These are phyloP conservation scores for Trypoxylon attenuatum DNA, from an alignment of 2,888 invertebrate genomes.

Conservation along the genomic window DNA sequence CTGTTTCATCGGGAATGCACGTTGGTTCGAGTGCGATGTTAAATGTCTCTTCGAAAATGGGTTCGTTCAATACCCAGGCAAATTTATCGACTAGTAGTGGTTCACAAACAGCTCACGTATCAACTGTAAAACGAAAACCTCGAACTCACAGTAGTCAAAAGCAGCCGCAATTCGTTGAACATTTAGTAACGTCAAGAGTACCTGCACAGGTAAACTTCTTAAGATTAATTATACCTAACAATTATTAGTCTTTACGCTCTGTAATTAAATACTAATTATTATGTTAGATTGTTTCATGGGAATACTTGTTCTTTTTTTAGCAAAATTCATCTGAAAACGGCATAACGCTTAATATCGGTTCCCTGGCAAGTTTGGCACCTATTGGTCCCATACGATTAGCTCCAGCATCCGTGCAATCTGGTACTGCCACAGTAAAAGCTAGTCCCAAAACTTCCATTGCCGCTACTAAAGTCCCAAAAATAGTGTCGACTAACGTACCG, in stretches of 20 bases:
- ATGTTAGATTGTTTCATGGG: not conserved
- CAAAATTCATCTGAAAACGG: conserved; percentile 61
- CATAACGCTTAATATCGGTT: conserved; percentile 73
- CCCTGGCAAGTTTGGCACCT: conserved; percentile 72
- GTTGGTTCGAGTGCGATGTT: conserved; percentile 28
- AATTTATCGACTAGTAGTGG: conserved; percentile 44
- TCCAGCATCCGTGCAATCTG: conserved; percentile 52
- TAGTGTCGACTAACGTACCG: conserved; percentile 46
- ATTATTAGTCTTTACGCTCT: too few species aligned
- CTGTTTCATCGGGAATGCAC: conserved; percentile 51
- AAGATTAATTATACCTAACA: too few species aligned
- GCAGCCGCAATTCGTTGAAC: conserved; percentile 58
- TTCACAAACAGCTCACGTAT: conserved; percentile 41
- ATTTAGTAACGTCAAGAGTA: conserved; percentile 57
- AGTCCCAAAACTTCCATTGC: conserved; percentile 31
- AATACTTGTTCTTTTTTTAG: conserved; percentile 34
- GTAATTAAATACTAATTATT: not conserved
- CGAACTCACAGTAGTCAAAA: conserved; percentile 59
- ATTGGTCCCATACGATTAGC: conserved; percentile 71
- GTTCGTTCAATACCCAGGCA: conserved; percentile 43
- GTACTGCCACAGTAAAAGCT: conserved; percentile 34
- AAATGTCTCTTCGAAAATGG: conserved; percentile 30
- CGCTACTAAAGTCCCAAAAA: conserved; percentile 58
- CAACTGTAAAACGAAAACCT: conserved; percentile 58
- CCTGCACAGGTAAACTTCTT: conserved; percentile 59